Conservation (phyloP, 64 coral and sea anemone genomes). For the Actinia tenebrosa region DNA sequence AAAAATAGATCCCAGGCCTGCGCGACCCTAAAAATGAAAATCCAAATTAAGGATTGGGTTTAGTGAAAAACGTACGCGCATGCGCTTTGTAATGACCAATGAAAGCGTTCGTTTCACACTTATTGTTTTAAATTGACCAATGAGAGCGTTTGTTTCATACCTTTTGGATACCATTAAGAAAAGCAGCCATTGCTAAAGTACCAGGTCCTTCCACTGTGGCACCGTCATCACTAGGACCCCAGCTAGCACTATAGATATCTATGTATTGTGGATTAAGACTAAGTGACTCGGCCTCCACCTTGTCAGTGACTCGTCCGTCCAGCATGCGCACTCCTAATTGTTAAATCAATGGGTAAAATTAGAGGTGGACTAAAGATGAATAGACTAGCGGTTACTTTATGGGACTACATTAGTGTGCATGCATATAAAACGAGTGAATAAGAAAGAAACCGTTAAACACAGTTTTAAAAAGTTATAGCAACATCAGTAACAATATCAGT, state of each 20-base stretch:
- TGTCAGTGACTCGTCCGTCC: slow-evolving; percentile 96
- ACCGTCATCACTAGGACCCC: slow-evolving; percentile 97
- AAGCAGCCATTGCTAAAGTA: slow-evolving; percentile 88
- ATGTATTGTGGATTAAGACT: slow-evolving; percentile 99
- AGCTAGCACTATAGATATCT: slow-evolving; percentile 93
- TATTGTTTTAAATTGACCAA: background rate
- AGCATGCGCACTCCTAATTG: slow-evolving; percentile 92
- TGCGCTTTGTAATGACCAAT: background rate
- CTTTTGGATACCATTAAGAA: slow-evolving; percentile 95
- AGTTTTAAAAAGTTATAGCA: too few species aligned
- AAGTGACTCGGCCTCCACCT: slow-evolving; percentile 95
- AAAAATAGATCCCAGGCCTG: slow-evolving; percentile 91
- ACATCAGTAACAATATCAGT: too few species aligned
- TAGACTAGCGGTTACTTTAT: too few species aligned
- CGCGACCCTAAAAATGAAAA: slow-evolving; percentile 51
- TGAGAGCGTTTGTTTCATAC: slow-evolving; percentile 1
- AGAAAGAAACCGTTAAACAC: too few species aligned
- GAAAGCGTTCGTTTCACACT: background rate
- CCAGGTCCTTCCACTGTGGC: slow-evolving; percentile 96
- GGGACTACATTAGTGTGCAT: too few species aligned
- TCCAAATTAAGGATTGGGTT: too few species aligned
- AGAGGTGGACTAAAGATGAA: background rate
- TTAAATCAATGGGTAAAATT: background rate
- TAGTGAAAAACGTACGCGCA: too few species aligned
- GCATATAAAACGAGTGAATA: too few species aligned